Percentiles rank a stretch among this genome's conserved stretches.
Evolutionary conservation across 2,888 invertebrate species (phyloP).

Genomic region (Litoditis marina): DNA sequence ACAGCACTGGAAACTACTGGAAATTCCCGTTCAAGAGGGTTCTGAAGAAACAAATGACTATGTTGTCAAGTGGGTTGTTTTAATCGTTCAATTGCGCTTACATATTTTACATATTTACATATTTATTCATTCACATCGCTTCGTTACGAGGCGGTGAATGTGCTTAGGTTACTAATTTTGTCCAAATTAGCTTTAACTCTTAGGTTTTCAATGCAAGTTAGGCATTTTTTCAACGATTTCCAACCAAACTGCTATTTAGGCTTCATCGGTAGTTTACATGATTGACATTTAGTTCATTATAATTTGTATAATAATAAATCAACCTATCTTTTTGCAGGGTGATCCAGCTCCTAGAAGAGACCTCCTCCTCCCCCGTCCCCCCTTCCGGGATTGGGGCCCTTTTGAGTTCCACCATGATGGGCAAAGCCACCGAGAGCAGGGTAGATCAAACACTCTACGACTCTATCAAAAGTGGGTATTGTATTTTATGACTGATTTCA

Average conservation of each 20-base stretch:
- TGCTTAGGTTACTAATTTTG: no score
- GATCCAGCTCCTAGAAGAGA: constrained; percentile 50
- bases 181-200: no score
- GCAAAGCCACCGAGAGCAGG: constrained; percentile 51
- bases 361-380: constrained; percentile 27
- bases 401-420: constrained; percentile 48
- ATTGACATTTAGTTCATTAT: no score
- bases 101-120: no score
- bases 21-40: constrained; percentile 87
- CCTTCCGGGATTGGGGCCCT: constrained; percentile 57
- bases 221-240: no score
- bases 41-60: constrained; percentile 88
- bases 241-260: no score
- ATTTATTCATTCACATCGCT: no score
- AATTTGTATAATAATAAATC: no score
- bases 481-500: not conserved
- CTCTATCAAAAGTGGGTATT: constrained; percentile 43
- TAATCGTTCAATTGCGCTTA: not conserved
- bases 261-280: no score
- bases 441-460: constrained; percentile 52
- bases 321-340: constrained; percentile 36
- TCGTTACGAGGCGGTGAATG: constrained; percentile 10
- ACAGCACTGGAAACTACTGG: constrained; percentile 83
- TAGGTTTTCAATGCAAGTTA: no score
- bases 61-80: constrained; percentile 67